Percentiles rank a stretch among this genome's conserved stretches.
phyloP scores from a whole-genome alignment of 2,888 invertebrate genomes.

The Actias luna region DNA sequence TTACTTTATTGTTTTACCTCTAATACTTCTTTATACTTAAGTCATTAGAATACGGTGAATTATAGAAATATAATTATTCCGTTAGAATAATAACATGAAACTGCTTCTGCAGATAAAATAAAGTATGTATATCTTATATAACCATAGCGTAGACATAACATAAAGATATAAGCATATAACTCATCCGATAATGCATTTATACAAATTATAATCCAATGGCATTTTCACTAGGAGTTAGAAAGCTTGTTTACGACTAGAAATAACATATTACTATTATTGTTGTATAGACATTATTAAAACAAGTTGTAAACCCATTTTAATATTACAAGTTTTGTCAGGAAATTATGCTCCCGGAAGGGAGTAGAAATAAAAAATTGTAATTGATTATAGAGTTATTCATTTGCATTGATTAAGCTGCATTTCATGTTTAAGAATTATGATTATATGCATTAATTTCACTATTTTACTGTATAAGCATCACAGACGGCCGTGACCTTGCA shows the following conservation, averaged over 20 bases:
- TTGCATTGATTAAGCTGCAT: no score
- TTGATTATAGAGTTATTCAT: neutral
- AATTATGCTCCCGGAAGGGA: no score
- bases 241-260: neutral
- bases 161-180: neutral
- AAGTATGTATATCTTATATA: neutral
- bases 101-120: neutral
- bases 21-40: no score
- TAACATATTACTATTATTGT: neutral
- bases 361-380: neutral
- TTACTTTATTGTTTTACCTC: no score
- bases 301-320: neutral
- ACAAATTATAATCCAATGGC: neutral
- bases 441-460: no score
- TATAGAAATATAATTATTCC: no score
- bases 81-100: neutral
- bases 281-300: neutral
- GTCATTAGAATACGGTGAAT: no score
- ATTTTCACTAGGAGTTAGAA: neutral
- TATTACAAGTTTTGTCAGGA: no score
- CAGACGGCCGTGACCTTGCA: neutral
- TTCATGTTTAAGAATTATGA: no score
- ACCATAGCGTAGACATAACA: neutral
- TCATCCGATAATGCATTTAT: neutral
- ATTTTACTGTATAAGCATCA: neutral